These are phyloP conservation scores for Drosophila meridiana DNA, from an alignment of 2,888 invertebrate genomes.

Conservation along the genomic window DNA sequence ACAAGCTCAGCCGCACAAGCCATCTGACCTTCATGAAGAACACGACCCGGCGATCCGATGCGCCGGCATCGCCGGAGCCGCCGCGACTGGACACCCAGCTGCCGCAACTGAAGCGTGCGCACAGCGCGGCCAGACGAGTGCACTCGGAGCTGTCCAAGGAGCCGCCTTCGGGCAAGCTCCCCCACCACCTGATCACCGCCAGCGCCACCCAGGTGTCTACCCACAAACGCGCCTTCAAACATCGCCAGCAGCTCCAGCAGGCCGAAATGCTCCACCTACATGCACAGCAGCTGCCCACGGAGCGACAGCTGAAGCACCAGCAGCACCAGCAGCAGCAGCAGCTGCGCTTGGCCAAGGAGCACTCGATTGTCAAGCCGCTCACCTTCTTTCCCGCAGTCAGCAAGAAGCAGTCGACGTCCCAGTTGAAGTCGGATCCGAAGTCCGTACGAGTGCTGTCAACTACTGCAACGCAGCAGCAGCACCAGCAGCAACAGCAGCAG, in stretches of 20 bases:
- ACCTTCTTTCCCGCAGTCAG: neutral
- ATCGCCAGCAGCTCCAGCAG: slow-evolving; percentile 48
- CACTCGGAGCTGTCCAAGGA: slow-evolving; percentile 10
- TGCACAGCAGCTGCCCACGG: slow-evolving; percentile 10
- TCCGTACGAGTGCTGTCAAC: neutral
- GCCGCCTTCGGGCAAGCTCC: slow-evolving; percentile 5
- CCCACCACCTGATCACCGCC: slow-evolving; percentile 43
- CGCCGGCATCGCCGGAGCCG: neutral
- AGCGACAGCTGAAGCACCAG: neutral
- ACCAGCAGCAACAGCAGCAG: neutral
- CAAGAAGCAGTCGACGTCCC: neutral
- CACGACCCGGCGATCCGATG: neutral
- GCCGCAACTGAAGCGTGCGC: neutral
- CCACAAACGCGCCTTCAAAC: slow-evolving; percentile 36
- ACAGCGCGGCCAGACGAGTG: neutral
- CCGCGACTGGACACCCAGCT: neutral
- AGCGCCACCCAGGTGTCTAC: slow-evolving; percentile 48
- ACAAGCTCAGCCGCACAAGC: slow-evolving; percentile 24
- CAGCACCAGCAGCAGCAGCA: neutral
- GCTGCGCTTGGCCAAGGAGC: neutral
- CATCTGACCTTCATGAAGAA: slow-evolving; percentile 16
- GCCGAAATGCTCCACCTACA: slow-evolving; percentile 47
- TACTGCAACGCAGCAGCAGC: neutral
- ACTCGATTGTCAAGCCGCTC: neutral
- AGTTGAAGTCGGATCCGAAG: neutral